Evolutionary conservation across 2,888 invertebrate species (phyloP).

Genomic region (Phyto melanocephala): DNA sequence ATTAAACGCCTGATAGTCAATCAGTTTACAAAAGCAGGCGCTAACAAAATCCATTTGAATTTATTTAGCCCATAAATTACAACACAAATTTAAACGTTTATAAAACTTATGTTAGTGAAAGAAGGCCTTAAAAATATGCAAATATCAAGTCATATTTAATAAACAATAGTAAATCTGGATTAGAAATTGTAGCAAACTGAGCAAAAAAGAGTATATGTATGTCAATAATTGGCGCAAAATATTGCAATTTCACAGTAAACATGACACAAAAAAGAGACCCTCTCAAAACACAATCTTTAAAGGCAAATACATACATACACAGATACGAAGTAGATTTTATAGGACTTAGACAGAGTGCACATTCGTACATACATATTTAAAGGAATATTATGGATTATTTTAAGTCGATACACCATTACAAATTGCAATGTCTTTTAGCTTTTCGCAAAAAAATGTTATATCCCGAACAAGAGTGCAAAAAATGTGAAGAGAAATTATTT

Average conservation of each 20-base stretch:
- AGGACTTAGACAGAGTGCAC: background rate
- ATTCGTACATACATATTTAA: background rate
- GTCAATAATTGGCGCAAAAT: constrained; percentile 46
- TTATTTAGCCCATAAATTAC: constrained; percentile 43
- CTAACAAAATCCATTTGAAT: constrained; percentile 25
- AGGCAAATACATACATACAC: background rate
- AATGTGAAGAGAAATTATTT: constrained; percentile 10
- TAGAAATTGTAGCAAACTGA: background rate
- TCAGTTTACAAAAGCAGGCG: constrained; percentile 36
- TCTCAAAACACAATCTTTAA: background rate
- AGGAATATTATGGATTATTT: constrained; percentile 9
- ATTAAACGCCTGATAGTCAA: constrained; percentile 50
- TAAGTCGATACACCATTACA: constrained; percentile 44
- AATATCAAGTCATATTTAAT: constrained; percentile 46
- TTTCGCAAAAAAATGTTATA: constrained; percentile 24
- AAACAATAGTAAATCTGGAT: constrained; percentile 41
- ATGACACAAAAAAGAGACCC: constrained; percentile 22
- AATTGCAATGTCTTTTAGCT: constrained; percentile 21
- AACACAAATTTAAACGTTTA: constrained; percentile 6
- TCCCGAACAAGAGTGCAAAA: background rate
- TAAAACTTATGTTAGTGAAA: background rate
- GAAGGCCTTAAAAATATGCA: constrained; percentile 28
- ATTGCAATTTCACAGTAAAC: constrained; percentile 57
- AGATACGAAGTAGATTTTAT: constrained; percentile 4
- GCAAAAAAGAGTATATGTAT: constrained; percentile 6